A percentile compares a stretch with the other conserved stretches of the same genome.
Conservation (phyloP, 2,797 vertebrate genomes). For the Numenius phaeopus region DNA sequence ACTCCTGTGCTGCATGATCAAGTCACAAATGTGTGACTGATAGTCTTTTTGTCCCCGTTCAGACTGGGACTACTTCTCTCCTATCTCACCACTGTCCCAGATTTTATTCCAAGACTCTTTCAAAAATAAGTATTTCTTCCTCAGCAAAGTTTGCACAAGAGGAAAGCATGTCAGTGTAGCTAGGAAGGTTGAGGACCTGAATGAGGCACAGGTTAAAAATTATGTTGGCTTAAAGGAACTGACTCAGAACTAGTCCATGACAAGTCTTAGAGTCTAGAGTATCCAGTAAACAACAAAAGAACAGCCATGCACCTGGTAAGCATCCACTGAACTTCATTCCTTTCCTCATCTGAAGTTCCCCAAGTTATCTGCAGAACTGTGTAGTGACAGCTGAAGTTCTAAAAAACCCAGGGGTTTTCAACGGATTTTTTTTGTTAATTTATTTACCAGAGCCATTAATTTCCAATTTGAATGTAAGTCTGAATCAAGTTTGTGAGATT, state of each 20-base stretch:
- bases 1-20: neutral
- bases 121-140: neutral
- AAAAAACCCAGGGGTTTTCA: neutral
- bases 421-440: neutral
- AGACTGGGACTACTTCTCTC: neutral
- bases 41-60: neutral
- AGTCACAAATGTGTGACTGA: neutral
- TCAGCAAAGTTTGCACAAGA: neutral
- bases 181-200: neutral
- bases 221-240: neutral
- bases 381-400: neutral
- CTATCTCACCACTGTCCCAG: neutral
- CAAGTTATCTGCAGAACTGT: neutral
- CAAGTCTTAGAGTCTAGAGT: neutral
- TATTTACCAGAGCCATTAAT: neutral
- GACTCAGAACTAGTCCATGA: neutral
- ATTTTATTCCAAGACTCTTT: neutral
- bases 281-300: neutral
- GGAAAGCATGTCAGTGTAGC: neutral
- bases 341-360: neutral
- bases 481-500: neutral
- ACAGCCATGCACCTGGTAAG: neutral
- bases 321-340: neutral
- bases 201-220: neutral
- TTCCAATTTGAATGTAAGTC: neutral